These are phyloP conservation scores for Berghia stephanieae DNA, from an alignment of 1,140 invertebrate genomes.

Conservation along the genomic window DNA sequence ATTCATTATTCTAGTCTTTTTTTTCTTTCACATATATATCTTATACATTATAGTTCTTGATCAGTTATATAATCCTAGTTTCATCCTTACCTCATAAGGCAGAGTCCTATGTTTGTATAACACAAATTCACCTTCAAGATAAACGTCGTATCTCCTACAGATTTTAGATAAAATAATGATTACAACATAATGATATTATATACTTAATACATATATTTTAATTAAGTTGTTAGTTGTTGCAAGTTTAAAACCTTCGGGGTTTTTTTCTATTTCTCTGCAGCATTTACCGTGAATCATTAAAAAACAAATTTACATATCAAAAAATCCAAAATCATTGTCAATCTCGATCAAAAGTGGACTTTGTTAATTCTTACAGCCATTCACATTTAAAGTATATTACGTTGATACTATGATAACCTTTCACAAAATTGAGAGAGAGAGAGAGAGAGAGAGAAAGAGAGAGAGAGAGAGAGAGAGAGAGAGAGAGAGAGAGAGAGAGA, in stretches of 20 bases:
- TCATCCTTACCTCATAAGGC: slow-evolving; percentile 48
- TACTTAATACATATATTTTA: background rate
- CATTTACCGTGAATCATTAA: too few relatives aligned
- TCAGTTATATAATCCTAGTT: background rate
- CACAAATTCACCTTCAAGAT: slow-evolving; percentile 52
- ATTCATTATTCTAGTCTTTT: too few relatives aligned
- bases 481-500: background rate
- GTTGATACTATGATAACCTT: too few relatives aligned
- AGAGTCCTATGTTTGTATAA: slow-evolving; percentile 43
- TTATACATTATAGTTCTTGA: background rate
- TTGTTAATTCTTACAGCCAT: too few relatives aligned
- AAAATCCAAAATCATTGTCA: too few relatives aligned
- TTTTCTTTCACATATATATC: too few relatives aligned
- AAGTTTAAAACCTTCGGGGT: too few relatives aligned
- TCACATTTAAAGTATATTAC: too few relatives aligned
- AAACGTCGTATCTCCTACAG: slow-evolving; percentile 51
- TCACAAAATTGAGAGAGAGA: background rate
- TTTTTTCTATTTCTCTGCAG: too few relatives aligned
- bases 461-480: background rate
- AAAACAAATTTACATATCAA: too few relatives aligned
- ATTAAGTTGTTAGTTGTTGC: too few relatives aligned
- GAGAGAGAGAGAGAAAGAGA: background rate
- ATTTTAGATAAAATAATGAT: slow-evolving; percentile 21
- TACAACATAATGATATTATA: background rate
- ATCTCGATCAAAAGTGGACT: too few relatives aligned